These are phyloP conservation scores for Poeciliopsis paucimaculata DNA, from an alignment of 2,797 vertebrate genomes.

Conservation along the genomic window DNA sequence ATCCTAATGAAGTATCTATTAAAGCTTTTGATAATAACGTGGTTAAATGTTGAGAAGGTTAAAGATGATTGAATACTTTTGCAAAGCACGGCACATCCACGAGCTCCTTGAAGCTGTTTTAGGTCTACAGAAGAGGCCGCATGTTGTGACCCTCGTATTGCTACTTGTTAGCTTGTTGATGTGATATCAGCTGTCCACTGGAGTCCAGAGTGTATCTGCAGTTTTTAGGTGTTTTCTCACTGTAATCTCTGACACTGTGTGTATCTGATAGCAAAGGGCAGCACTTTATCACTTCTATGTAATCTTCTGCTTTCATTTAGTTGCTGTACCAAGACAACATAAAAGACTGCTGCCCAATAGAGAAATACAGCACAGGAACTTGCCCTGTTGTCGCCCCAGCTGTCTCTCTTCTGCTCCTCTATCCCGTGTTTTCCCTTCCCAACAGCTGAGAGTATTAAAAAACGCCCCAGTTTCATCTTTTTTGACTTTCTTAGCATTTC, in stretches of 20 bases:
- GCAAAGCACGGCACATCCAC: neutral
- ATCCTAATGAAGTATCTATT: neutral
- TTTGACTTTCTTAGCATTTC: slow-evolving; percentile 63
- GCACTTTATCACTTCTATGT: slow-evolving; percentile 69
- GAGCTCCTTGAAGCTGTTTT: neutral
- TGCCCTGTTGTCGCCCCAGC: slow-evolving; percentile 34
- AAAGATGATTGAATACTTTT: neutral
- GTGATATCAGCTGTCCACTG: slow-evolving; percentile 46
- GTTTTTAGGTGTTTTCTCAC: slow-evolving; percentile 45
- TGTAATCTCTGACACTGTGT: slow-evolving; percentile 56
- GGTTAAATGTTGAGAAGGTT: neutral
- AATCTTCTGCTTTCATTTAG: slow-evolving; percentile 48
- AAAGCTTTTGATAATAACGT: neutral
- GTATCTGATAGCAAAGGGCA: slow-evolving; percentile 67
- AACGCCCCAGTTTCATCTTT: slow-evolving; percentile 42
- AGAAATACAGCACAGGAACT: slow-evolving; percentile 47
- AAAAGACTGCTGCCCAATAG: slow-evolving; percentile 50
- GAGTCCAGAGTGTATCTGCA: slow-evolving; percentile 54
- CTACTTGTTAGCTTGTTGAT: slow-evolving; percentile 9
- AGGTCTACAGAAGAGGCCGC: neutral
- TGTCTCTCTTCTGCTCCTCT: slow-evolving; percentile 48
- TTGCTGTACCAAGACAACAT: slow-evolving; percentile 50
- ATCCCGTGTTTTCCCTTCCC: slow-evolving; percentile 34
- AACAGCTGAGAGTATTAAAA: slow-evolving; percentile 32
- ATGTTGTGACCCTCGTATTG: neutral